Evolutionary conservation across 2,113 vertebrate species (phyloP), one percentile per base, ranked within the genome.

Genomic region (Ariopsis seemanni): DNA sequence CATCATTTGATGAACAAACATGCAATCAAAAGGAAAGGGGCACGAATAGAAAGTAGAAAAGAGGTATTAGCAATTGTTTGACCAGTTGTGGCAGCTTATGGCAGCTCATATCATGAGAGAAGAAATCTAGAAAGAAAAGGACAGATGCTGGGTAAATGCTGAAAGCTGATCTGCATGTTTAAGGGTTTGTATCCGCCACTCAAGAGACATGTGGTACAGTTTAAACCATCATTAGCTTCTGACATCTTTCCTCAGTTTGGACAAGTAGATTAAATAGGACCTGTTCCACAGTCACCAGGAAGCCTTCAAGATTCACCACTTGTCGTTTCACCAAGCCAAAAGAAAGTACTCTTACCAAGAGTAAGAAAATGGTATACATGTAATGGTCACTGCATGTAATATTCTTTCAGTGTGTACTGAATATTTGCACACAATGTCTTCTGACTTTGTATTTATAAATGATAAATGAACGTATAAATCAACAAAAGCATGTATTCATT

Each of bases 71-170:
- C 18, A 30, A 65, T 65, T 69, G 86, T 63, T 89, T 85, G 89
- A 92, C 91, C 89, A 90, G 87, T 87, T 90, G 77, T 80, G 74
- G 18, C 85, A 83, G 55, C 82, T 89, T 86, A 58, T 75, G 89
- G 58, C 65, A 79, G 63, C 72, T 91, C 92, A 91, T 92, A 92
- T 91, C 91, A 89, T 90, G 81, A 79, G 58, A 81, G 75, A 58
- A 75, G n/a, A 91, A 91, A 90, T 86, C 89, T 90, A 83, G 65
- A 88, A 87, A 74, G 88, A 30, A 80, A 63, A n/a, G 50, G 93
- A 89, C 92, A 94, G 92, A 92, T 93, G 93, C 90, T 91, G 74
- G 89, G 80, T 92, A 92, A 91, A 92, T 92, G 91, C 91, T 92
- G 89, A 92, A 91, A 87, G 89, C 91, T 93, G 90, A 94, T 92